Conservation (phyloP, 1,140 invertebrate genomes). For the Galleria mellonella region DNA sequence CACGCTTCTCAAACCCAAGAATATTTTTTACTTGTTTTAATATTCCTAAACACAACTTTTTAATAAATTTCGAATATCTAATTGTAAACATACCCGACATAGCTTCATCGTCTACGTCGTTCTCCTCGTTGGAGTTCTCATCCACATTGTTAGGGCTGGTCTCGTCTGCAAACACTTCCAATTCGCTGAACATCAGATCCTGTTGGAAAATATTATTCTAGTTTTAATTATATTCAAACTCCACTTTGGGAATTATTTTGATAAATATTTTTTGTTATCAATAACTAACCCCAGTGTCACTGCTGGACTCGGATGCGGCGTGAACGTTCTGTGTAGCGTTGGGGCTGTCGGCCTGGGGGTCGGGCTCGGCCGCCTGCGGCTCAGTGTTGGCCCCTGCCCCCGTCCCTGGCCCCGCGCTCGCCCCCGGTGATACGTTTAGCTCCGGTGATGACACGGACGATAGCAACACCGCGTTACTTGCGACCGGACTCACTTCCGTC, state of each 20-base stretch:
- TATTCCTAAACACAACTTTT: no score
- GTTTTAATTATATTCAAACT: no score
- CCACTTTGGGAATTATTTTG: no score
- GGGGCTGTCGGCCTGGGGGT: constrained; percentile 8
- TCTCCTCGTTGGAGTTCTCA: constrained; percentile 83
- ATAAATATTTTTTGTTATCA: not conserved
- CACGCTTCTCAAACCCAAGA: no score
- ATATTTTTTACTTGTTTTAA: no score
- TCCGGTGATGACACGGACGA: constrained; percentile 51
- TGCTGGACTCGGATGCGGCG: constrained; percentile 50
- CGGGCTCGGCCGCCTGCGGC: no score
- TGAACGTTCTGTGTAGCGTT: no score
- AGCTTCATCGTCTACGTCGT: constrained; percentile 88
- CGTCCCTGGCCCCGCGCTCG: constrained; percentile 1
- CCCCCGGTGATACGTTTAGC: constrained; percentile 17
- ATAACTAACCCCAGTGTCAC: constrained; percentile 46
- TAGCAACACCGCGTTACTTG: constrained; percentile 22
- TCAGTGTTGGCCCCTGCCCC: constrained; percentile 4
- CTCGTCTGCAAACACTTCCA: constrained; percentile 79
- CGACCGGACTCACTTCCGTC: constrained; percentile 20
- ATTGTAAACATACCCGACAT: constrained; percentile 80
- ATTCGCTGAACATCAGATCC: constrained; percentile 80
- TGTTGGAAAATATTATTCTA: constrained; percentile 33
- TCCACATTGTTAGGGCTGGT: constrained; percentile 56
- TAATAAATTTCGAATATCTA: no score